These are phyloP conservation scores for Stenchaetothrips biformis DNA, from an alignment of 2,888 invertebrate genomes.

Conservation along the genomic window DNA sequence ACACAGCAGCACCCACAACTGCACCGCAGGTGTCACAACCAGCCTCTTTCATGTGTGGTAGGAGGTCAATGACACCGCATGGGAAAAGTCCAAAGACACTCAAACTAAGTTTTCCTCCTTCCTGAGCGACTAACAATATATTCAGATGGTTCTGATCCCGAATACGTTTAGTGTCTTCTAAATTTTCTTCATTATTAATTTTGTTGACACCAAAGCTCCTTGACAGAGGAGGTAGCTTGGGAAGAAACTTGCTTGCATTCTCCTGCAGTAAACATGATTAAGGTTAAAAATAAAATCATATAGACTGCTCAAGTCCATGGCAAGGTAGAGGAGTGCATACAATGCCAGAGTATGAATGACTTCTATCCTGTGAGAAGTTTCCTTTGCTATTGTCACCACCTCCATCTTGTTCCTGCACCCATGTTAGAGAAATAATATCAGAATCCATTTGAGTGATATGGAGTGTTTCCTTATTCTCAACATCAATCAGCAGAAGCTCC, in stretches of 20 bases:
- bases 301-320: conserved; percentile 13
- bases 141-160: conserved; percentile 61
- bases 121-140: conserved; percentile 73
- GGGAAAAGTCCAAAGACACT: conserved; percentile 81
- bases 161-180: conserved; percentile 56
- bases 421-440: conserved; percentile 68
- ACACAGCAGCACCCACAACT: conserved; percentile 61
- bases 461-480: conserved; percentile 78
- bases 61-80: conserved; percentile 63
- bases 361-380: background rate
- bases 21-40: conserved; percentile 45
- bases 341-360: conserved; percentile 30
- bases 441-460: conserved; percentile 57
- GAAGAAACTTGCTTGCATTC: conserved; percentile 44
- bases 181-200: conserved; percentile 50
- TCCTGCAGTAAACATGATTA: conserved; percentile 42
- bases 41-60: conserved; percentile 54
- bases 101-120: conserved; percentile 65
- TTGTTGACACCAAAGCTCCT: conserved; percentile 44
- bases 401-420: conserved; percentile 57
- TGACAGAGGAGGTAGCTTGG: conserved; percentile 49
- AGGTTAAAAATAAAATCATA: background rate
- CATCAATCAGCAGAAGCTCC: conserved; percentile 67
- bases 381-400: conserved; percentile 46
- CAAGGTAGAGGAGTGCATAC: conserved; percentile 29